Base-by-base conservation (phyloP, 64 coral and sea anemone genomes). In the Orbicella faveolata region DNA sequence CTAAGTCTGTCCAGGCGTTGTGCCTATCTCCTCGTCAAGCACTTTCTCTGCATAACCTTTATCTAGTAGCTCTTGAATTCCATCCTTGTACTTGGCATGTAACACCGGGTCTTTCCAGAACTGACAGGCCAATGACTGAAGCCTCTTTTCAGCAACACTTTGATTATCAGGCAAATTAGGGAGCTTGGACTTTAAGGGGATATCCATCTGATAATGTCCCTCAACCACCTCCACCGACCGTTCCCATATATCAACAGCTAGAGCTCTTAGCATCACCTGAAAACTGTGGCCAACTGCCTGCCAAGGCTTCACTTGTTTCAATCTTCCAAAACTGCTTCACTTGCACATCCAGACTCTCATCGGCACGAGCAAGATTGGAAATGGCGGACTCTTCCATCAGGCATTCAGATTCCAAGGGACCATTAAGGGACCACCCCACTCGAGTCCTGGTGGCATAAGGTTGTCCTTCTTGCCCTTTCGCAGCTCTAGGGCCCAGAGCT, bases 161-260 rank as follows among this genome's bases (percentile, higher is more conserved):
- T 86, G 86, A 77, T 89, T 94, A 30, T 89, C 74, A 61, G 92
- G 87, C 36, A 94, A 76, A 36, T 61, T 61, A 85, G 88, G 88
- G 57, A 75, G 73, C 55, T 83, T 86, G 75, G 77, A 52, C 74
- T 94, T 94, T 52, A 83, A 94, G 36, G 88, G 92, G 52, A 80
- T 79, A 51, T 79, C 87, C 88, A 89, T 86, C 34, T 61, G 82
- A 79, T 94, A 94, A 69, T 87, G 88, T 73, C 37, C 80, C 70
- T 87, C 62, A 53, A 94, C 76, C 19, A 75, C 66, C n/a, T n/a
- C n/a, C n/a, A n/a, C n/a, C n/a, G n/a, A n/a, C n/a, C n/a, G n/a
- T n/a, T n/a, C n/a, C n/a, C n/a, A n/a, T n/a, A n/a, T n/a, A n/a
- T n/a, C n/a, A 87, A 94, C 70, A 77, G 37, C 21, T 94, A n/a